A percentile compares a stretch with the other conserved stretches of the same genome.
Evolutionary conservation across 2,888 invertebrate species (phyloP).

Genomic region (Zygaena filipendulae): DNA sequence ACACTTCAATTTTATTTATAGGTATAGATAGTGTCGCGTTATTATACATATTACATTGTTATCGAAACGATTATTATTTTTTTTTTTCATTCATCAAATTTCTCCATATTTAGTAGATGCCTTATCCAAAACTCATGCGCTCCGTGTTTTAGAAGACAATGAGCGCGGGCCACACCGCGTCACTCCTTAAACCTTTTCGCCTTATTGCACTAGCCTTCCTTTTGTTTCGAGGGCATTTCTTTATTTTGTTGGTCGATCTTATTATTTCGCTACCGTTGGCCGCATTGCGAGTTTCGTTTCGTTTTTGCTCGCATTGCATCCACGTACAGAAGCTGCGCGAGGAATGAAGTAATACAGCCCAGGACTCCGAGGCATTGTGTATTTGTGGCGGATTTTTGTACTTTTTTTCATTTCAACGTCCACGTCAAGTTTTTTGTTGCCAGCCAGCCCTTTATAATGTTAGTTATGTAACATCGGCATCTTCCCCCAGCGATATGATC

Average conservation of each 20-base stretch:
- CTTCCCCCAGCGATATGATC: too few species aligned
- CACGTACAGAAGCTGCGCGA: conserved; percentile 30
- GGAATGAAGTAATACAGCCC: conserved; percentile 64
- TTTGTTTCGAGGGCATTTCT: conserved; percentile 61
- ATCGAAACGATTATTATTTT: too few species aligned
- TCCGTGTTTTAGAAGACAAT: conserved; percentile 36
- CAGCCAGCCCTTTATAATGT: too few species aligned
- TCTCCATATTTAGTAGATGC: too few species aligned
- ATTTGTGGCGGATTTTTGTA: conserved; percentile 43
- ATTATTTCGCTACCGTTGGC: conserved; percentile 68
- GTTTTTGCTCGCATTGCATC: conserved; percentile 48
- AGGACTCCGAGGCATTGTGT: conserved; percentile 57
- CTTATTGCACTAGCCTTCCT: conserved; percentile 62
- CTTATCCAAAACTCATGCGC: too few species aligned
- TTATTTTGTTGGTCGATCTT: conserved; percentile 68
- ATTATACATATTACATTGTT: too few species aligned
- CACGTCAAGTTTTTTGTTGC: conserved; percentile 39
- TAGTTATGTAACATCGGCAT: too few species aligned
- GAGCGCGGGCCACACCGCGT: conserved; percentile 61
- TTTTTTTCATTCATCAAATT: too few species aligned
- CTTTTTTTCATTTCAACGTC: conserved; percentile 28
- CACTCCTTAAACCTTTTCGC: conserved; percentile 63
- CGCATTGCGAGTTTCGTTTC: conserved; percentile 47
- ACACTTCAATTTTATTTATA: too few species aligned
- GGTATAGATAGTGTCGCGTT: too few species aligned